Evolutionary conservation across 2,113 vertebrate species (phyloP).

Genomic region (Rhegmatorhina hoffmannsi): DNA sequence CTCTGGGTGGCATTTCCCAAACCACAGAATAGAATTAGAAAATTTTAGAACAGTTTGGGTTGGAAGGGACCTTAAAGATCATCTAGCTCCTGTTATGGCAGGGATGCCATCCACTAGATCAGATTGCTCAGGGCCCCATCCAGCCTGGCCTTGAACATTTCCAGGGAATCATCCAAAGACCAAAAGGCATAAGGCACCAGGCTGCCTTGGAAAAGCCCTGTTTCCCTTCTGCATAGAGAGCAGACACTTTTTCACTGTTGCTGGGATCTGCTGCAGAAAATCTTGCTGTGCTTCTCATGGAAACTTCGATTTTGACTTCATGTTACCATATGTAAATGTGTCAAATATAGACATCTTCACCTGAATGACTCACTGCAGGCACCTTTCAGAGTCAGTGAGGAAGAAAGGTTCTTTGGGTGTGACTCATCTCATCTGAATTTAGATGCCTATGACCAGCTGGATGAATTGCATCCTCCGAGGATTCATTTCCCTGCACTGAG

Average conservation of each 20-base stretch:
- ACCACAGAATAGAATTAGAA: not conserved
- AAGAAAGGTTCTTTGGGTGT: not conserved
- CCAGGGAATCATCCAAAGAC: not conserved
- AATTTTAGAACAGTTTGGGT: not conserved
- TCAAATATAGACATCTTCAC: conserved; percentile 3
- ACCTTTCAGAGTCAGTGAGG: not conserved
- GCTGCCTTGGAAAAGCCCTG: not conserved
- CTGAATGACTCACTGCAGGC: conserved; percentile 4
- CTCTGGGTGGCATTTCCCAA: not conserved
- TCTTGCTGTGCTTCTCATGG: not conserved
- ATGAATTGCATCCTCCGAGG: not conserved
- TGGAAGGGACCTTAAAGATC: not conserved
- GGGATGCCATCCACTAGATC: not conserved
- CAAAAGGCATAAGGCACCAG: not conserved
- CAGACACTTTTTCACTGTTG: not conserved
- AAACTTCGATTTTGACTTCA: not conserved
- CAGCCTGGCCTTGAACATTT: not conserved
- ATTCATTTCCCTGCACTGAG: not conserved
- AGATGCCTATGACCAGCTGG: not conserved
- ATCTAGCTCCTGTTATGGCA: not conserved
- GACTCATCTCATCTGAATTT: conserved; percentile 20
- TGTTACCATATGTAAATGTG: not conserved
- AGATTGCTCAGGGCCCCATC: not conserved
- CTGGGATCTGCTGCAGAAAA: not conserved
- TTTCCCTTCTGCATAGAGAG: not conserved